Evolutionary conservation across 2,113 vertebrate genomes (phyloP).

Genomic region (Pseudorhombus dupliciocellatus): DNA sequence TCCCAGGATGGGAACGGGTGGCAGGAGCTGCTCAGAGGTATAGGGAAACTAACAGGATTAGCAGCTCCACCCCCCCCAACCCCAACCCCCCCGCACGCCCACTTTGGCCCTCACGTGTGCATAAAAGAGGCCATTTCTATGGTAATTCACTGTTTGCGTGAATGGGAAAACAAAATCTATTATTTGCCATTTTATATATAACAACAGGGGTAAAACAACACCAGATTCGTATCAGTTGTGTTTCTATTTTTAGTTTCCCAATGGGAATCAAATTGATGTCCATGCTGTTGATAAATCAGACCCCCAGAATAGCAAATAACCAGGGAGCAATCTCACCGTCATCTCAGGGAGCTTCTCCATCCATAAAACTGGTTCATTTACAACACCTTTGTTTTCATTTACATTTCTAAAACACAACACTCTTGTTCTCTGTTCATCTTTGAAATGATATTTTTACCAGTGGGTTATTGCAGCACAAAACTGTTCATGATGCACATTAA

Average conservation of each 20-base stretch:
- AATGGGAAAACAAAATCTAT: conserved; percentile 55
- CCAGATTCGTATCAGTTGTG: conserved; percentile 68
- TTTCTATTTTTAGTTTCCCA: conserved; percentile 52
- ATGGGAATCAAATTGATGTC: conserved; percentile 76
- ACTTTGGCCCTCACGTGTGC: conserved; percentile 59
- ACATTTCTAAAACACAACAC: conserved; percentile 28
- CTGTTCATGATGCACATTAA: neutral
- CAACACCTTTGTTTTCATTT: conserved; percentile 49
- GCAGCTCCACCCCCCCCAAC: conserved; percentile 53
- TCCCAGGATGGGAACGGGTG: conserved; percentile 52
- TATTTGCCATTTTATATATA: conserved; percentile 70
- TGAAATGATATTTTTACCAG: neutral
- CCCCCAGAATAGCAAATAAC: conserved; percentile 63
- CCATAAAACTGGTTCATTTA: conserved; percentile 31
- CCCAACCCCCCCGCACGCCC: conserved; percentile 43
- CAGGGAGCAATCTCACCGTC: conserved; percentile 50
- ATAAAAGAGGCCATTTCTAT: conserved; percentile 74
- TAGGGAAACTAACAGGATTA: conserved; percentile 75
- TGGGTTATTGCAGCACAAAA: neutral
- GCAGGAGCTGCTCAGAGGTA: conserved; percentile 51
- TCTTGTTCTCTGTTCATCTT: neutral
- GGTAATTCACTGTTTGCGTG: conserved; percentile 77
- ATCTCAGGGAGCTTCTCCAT: conserved; percentile 49
- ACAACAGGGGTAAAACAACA: conserved; percentile 51
- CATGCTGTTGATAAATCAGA: conserved; percentile 67